Conservation (phyloP, 2,888 invertebrate genomes). For the Drosophila fulvimacula region DNA sequence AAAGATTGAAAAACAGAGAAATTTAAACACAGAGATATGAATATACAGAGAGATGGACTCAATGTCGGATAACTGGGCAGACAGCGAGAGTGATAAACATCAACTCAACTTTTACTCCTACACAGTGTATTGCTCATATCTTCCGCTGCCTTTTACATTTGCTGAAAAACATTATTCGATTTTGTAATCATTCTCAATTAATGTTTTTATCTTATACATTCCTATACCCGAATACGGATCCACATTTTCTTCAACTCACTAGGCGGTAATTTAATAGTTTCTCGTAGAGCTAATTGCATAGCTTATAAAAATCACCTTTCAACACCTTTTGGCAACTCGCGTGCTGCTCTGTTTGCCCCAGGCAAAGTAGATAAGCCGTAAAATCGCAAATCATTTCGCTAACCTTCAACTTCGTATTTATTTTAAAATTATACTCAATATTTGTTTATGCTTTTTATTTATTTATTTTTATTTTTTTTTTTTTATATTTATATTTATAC, state of each 20-base stretch:
- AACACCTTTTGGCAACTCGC: slow-evolving; percentile 3
- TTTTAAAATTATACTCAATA: not conserved
- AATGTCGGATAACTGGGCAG: too few species aligned
- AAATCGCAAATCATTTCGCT: not conserved
- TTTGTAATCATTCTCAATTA: too few species aligned
- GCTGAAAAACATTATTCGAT: too few species aligned
- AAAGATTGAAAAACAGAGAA: not conserved
- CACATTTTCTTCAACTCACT: not conserved
- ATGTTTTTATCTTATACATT: too few species aligned
- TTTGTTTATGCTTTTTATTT: not conserved
- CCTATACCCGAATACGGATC: too few species aligned
- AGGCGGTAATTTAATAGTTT: not conserved
- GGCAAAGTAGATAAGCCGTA: not conserved
- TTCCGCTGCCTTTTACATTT: too few species aligned
- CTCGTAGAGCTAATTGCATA: not conserved
- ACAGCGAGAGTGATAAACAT: too few species aligned
- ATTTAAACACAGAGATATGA: not conserved
- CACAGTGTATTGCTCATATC: too few species aligned
- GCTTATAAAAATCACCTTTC: not conserved
- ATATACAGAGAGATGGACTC: too few species aligned
- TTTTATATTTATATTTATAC: slow-evolving; percentile 5
- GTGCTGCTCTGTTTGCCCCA: slow-evolving; percentile 1
- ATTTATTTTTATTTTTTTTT: too few species aligned
- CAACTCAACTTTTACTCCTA: too few species aligned
- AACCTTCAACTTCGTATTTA: not conserved